Evolutionary conservation across 1,140 invertebrate genomes (phyloP), one percentile per base, ranked within the genome.

Genomic region (Subanguina moxae): DNA sequence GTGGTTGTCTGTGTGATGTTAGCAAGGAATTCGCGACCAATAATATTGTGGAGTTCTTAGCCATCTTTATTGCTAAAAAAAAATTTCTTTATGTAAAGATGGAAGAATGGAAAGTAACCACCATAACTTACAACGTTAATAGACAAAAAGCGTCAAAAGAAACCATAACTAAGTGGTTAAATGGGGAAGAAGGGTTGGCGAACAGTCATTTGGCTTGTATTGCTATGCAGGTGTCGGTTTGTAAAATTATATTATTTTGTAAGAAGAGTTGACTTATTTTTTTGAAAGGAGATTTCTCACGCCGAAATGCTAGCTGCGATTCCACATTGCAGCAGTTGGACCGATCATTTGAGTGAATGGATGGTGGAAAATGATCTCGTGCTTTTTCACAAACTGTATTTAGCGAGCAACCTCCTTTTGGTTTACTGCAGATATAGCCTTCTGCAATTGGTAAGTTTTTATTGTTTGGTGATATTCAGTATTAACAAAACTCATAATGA

Each of bases 231-330:
- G 62, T 64, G 3, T n/a, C 3, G 3, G 5, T 5, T 21, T 61
- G 38, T 30, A 28, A n/a, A 61, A 61, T 61, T 1, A 5, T 61
- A 64, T 15, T 21, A 64, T 3, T 19, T 5, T 64, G n/a, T 5
- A 3, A 5, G 64, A 64, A 19, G 64, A 7, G 15, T n/a, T 19
- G 32, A 56, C n/a, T 56, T 64, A 15, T 7, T 64, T 63, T n/a
- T n/a, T n/a, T n/a, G n/a, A 57, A 5, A 64, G 62, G 62, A 64
- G 45, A 23, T 64, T 3, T 64, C 62, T 13, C 62, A 64, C n/a
- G 32, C 62, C 8, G 62, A 64, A 57, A 64, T 64, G 62, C 45
- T 64, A 19, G n/a, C 42, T 56, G 32, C 62, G 63, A 62, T 64
- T 19, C 57, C 62, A 28, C 25, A 27, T 7, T n/a, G 17, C 42